These are phyloP conservation scores for Seira musarum DNA, from an alignment of 2,888 invertebrate genomes.

Conservation along the genomic window DNA sequence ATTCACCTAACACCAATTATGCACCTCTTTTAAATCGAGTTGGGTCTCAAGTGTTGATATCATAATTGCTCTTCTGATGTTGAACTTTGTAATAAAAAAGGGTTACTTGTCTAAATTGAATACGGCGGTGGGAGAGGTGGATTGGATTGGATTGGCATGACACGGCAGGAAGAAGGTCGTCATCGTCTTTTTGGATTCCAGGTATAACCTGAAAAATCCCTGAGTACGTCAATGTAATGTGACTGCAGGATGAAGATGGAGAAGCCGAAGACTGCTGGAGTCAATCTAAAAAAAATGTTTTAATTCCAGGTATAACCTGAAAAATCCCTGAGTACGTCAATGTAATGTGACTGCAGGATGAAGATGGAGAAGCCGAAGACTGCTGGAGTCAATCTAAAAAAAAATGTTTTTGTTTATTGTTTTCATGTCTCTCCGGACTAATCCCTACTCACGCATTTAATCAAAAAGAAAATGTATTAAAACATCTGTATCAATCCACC, in stretches of 20 bases:
- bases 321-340: not conserved
- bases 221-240: not conserved
- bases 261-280: not conserved
- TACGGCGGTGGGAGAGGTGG: not conserved
- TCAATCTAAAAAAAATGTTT: not conserved
- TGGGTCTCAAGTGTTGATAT: conserved; percentile 13
- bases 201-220: conserved; percentile 3
- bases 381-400: not conserved
- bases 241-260: not conserved
- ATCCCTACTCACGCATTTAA: conserved; percentile 12
- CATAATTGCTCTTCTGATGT: not conserved
- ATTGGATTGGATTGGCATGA: not conserved
- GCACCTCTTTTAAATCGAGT: conserved; percentile 3
- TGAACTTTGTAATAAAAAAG: not conserved
- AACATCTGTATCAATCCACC: conserved; percentile 6
- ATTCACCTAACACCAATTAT: not conserved
- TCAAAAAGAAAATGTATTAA: conserved; percentile 2
- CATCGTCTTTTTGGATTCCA: not conserved
- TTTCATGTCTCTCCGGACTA: conserved; percentile 7
- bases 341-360: not conserved
- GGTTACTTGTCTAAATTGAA: not conserved
- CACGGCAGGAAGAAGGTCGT: not conserved
- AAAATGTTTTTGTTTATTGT: conserved; percentile 13
- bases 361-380: no score
- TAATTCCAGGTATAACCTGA: not conserved